Conservation (phyloP, 92 coral and sea anemone species). For the Blastomussa wellsi region DNA sequence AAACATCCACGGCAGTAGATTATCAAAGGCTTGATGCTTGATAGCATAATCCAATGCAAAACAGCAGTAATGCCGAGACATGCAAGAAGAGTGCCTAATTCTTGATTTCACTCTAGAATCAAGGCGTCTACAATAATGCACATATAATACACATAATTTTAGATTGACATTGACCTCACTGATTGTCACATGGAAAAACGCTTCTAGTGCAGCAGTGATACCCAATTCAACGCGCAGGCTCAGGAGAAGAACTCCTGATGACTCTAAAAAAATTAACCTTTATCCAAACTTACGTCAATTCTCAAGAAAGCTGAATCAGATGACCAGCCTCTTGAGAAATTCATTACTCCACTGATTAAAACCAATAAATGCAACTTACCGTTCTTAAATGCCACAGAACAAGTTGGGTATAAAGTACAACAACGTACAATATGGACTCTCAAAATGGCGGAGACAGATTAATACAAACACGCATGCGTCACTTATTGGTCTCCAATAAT, state of each 20-base stretch:
- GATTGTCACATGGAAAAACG: not conserved
- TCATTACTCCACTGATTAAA: constrained; percentile 1
- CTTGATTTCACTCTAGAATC: no score
- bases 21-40: no score
- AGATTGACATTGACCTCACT: no score
- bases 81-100: no score
- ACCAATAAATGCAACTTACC: constrained; percentile 30
- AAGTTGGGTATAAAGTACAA: not conserved
- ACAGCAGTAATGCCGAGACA: no score
- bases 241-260: not conserved
- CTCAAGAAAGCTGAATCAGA: not conserved
- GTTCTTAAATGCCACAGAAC: not conserved
- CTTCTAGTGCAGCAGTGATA: no score
- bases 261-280: no score
- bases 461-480: constrained; percentile 43
- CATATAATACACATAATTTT: no score
- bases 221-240: no score
- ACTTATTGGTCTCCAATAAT: not conserved
- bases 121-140: no score
- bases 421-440: not conserved
- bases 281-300: not conserved
- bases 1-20: no score
- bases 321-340: not conserved
- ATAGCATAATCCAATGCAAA: no score
- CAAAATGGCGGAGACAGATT: constrained; percentile 71